Conservation (phyloP, 37 sponge, comb jelly and placozoan genomes). For the Aphrocallistes beatrix region DNA sequence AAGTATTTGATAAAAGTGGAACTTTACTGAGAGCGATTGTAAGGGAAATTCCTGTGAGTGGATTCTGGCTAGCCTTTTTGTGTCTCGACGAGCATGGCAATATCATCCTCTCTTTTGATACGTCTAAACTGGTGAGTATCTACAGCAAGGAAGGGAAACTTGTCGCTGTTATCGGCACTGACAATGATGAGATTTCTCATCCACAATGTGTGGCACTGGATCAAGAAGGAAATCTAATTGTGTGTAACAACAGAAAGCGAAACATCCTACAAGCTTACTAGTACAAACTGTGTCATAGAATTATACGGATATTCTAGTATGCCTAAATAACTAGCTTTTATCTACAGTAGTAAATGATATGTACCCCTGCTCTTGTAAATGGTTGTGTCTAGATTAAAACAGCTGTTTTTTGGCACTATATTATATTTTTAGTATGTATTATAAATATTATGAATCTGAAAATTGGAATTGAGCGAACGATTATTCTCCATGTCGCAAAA, state of each 20-base stretch:
- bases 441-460: too few relatives aligned
- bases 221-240: neutral
- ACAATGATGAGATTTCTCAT: neutral
- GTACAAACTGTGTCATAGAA: too few relatives aligned
- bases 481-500: too few relatives aligned
- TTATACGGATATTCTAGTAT: too few relatives aligned
- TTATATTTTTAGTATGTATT: too few relatives aligned
- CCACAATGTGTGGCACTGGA: neutral
- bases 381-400: too few relatives aligned
- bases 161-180: neutral
- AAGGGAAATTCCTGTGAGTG: too few relatives aligned
- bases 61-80: neutral
- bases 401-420: too few relatives aligned
- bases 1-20: neutral
- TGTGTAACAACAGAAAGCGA: neutral
- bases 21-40: neutral
- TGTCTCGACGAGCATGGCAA: neutral
- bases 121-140: neutral
- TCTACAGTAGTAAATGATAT: too few relatives aligned
- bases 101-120: neutral
- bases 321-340: too few relatives aligned
- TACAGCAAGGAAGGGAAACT: neutral
- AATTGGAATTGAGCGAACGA: too few relatives aligned
- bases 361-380: too few relatives aligned
- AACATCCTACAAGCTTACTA: neutral